phyloP scores from a whole-genome alignment of 2,113 vertebrate species.

The Mirounga angustirostris region DNA sequence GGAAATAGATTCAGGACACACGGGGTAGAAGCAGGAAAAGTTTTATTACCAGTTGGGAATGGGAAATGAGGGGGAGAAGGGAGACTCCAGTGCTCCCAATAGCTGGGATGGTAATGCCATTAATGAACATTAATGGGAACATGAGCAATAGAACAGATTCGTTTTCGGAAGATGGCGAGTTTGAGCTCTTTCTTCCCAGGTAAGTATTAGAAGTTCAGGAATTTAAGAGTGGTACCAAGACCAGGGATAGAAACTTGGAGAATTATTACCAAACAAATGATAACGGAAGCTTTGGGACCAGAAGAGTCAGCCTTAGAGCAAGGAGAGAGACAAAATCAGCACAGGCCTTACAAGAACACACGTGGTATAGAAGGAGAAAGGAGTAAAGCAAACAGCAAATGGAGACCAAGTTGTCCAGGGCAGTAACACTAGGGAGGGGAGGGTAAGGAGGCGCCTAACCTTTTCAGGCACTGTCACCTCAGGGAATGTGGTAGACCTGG shows the following conservation, averaged over 20 bases:
- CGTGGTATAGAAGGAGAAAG: neutral
- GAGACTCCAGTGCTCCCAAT: neutral
- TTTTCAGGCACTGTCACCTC: neutral
- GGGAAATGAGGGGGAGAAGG: neutral
- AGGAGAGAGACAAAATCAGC: neutral
- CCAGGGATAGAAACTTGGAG: neutral
- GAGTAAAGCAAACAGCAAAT: neutral
- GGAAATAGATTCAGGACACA: neutral
- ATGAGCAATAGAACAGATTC: neutral
- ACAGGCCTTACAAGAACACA: neutral
- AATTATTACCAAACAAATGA: neutral
- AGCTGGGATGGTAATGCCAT: no score
- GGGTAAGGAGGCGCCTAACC: no score
- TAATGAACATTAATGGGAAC: neutral
- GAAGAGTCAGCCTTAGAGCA: neutral
- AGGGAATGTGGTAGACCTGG: neutral
- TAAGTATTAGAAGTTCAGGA: neutral
- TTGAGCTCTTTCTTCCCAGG: neutral
- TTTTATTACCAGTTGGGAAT: neutral
- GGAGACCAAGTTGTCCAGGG: neutral
- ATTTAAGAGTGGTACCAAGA: neutral
- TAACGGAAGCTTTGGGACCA: neutral
- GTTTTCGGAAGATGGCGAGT: neutral
- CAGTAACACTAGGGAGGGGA: neutral
- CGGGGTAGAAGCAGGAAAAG: neutral